Percentiles rank a stretch among this genome's conserved stretches.
These are phyloP conservation scores for Protonemura montana DNA, from an alignment of 2,888 invertebrate species.

Conservation along the genomic window DNA sequence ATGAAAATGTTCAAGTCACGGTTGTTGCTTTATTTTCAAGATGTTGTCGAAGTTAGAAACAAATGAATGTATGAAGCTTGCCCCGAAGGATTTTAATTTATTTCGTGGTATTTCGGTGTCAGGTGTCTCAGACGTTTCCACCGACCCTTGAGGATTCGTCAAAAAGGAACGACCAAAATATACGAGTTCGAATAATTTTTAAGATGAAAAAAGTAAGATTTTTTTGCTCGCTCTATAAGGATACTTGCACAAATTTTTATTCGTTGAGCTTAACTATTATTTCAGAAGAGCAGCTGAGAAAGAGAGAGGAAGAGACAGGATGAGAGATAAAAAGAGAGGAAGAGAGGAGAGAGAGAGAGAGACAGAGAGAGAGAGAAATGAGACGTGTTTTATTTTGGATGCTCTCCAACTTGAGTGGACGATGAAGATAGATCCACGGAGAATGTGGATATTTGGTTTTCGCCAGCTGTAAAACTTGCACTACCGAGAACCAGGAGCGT, in stretches of 20 bases:
- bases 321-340: neutral
- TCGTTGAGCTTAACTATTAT: neutral
- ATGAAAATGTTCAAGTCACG: neutral
- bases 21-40: neutral
- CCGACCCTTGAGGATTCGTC: neutral
- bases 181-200: neutral
- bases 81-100: constrained; percentile 12
- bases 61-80: neutral
- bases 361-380: neutral
- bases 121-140: neutral
- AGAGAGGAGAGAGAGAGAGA: constrained; percentile 17
- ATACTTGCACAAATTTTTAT: neutral
- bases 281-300: neutral
- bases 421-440: neutral
- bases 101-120: neutral
- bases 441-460: constrained; percentile 9
- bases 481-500: neutral
- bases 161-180: neutral
- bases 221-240: neutral
- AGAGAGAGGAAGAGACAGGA: neutral
- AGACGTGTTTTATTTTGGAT: neutral
- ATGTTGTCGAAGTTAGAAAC: constrained; percentile 12
- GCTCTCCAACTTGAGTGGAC: neutral
- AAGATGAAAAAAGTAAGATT: neutral
- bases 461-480: neutral